Conservation (phyloP, 2,113 vertebrate genomes). For the Mastomys natalensis region DNA sequence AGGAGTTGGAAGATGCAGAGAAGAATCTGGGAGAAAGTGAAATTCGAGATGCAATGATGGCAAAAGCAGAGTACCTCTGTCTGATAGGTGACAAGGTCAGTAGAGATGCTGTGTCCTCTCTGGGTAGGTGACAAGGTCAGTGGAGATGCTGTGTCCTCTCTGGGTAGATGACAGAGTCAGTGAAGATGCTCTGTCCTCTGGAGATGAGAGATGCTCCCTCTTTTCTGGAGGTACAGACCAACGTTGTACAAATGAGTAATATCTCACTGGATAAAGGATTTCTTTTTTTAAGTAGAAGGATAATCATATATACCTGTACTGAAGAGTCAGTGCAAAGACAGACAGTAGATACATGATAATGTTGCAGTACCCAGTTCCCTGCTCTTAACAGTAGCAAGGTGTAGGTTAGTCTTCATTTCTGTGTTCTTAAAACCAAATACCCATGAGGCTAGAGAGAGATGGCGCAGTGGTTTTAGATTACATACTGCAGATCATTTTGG, state of each 20-base stretch:
- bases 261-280: background rate
- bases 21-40: conserved; percentile 97
- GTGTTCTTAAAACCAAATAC: background rate
- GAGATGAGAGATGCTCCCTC: background rate
- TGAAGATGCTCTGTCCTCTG: background rate
- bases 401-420: background rate
- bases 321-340: background rate
- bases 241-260: background rate
- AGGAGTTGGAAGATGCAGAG: conserved; percentile 95
- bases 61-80: conserved; percentile 97
- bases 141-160: background rate
- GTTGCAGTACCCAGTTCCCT: accelerated
- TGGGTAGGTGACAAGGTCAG: background rate
- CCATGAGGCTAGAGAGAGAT: background rate
- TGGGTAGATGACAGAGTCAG: conserved; percentile 95
- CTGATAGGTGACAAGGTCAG: conserved; percentile 96
- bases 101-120: background rate
- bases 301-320: background rate
- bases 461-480: background rate
- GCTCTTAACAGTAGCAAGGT: background rate
- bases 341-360: background rate
- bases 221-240: background rate
- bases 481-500: background rate
- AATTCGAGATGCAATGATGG: conserved; percentile 98
- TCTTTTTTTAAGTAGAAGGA: background rate